phyloP scores from a whole-genome alignment of 2,797 vertebrate species.

The Gephyroberyx darwinii region DNA sequence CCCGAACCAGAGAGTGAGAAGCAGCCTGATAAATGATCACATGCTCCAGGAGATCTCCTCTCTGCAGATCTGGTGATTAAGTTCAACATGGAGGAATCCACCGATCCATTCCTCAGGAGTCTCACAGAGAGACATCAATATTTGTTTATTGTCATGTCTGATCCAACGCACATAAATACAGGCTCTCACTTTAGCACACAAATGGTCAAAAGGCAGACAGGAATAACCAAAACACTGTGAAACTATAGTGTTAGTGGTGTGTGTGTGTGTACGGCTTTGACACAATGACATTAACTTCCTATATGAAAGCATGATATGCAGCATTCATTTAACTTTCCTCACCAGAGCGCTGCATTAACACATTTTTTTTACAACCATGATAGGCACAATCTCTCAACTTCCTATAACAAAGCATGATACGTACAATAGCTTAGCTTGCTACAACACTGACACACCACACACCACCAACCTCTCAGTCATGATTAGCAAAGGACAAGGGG shows the following conservation, averaged over 20 bases:
- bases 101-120: constrained; percentile 27
- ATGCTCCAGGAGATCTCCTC: constrained; percentile 76
- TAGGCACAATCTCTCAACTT: background rate
- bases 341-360: background rate
- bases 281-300: background rate
- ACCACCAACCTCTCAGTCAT: constrained; percentile 10
- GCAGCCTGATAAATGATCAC: constrained; percentile 79
- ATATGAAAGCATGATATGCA: background rate
- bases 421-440: constrained; percentile 2
- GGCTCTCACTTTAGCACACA: background rate
- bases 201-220: background rate
- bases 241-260: constrained; percentile 11
- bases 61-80: constrained; percentile 77
- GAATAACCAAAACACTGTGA: constrained; percentile 15
- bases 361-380: background rate
- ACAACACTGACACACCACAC: constrained; percentile 10
- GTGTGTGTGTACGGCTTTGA: background rate
- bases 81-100: constrained; percentile 69
- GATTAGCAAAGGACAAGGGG: constrained; percentile 29
- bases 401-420: background rate
- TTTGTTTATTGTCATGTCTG: constrained; percentile 19
- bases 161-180: background rate
- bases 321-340: background rate
- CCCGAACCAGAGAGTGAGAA: constrained; percentile 66
- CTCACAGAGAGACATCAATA: constrained; percentile 37